These are phyloP conservation scores for Bombus huntii DNA, from an alignment of 1,140 invertebrate species.

Conservation along the genomic window DNA sequence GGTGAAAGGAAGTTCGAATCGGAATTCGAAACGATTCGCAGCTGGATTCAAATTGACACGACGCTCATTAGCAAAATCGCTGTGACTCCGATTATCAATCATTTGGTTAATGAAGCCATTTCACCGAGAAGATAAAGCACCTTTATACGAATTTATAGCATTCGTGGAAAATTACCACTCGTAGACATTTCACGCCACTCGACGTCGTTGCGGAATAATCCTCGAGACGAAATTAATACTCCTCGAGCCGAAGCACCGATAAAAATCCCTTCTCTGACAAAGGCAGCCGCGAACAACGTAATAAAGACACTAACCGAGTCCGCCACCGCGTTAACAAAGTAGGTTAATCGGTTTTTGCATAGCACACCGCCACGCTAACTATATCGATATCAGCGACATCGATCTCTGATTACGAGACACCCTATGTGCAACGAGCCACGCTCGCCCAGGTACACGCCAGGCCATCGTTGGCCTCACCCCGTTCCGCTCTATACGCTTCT, in stretches of 20 bases:
- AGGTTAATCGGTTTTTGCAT: slow-evolving; percentile 66
- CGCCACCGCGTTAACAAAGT: slow-evolving; percentile 50
- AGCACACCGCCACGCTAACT: slow-evolving; percentile 39
- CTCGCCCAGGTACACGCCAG: neutral
- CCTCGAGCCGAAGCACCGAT: neutral
- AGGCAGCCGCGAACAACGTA: neutral
- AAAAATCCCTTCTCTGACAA: neutral
- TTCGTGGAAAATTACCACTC: neutral
- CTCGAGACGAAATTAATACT: neutral
- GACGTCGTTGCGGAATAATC: neutral
- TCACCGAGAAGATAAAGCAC: neutral
- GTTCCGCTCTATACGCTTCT: neutral
- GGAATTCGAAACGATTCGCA: no score
- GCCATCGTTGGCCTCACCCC: slow-evolving; percentile 32
- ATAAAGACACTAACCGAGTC: slow-evolving; percentile 31
- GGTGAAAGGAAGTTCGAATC: neutral
- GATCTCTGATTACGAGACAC: slow-evolving; percentile 59
- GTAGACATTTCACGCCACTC: neutral
- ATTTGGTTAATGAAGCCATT: neutral
- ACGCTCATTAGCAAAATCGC: neutral
- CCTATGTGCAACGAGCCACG: slow-evolving; percentile 14
- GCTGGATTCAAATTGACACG: neutral
- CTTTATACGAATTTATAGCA: neutral
- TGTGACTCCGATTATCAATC: neutral
- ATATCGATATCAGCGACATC: slow-evolving; percentile 48